phyloP scores from a whole-genome alignment of 1,140 invertebrate genomes.

The Atta cephalotes region DNA sequence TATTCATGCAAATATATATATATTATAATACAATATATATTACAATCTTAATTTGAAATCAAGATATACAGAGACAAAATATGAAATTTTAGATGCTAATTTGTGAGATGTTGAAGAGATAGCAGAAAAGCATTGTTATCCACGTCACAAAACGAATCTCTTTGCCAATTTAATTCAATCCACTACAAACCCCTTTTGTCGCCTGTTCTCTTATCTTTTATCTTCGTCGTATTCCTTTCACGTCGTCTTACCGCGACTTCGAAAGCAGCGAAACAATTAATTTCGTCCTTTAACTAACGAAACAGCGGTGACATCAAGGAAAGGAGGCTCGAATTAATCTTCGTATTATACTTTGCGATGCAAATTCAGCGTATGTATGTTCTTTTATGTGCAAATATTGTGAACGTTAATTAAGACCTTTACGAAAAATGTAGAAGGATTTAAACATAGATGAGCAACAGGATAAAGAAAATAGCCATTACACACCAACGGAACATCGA shows the following conservation, averaged over 20 bases:
- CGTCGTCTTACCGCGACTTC: neutral
- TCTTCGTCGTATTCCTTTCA: slow-evolving; percentile 30
- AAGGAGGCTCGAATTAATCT: slow-evolving; percentile 50
- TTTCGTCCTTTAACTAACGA: slow-evolving; percentile 6
- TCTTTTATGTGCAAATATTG: slow-evolving; percentile 35
- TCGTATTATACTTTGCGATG: slow-evolving; percentile 53
- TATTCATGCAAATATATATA: neutral
- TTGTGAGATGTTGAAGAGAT: neutral
- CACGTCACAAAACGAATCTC: neutral
- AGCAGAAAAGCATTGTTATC: slow-evolving; percentile 3
- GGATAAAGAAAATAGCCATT: neutral
- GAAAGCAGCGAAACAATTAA: slow-evolving; percentile 55
- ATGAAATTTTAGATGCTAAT: neutral
- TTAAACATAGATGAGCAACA: slow-evolving; percentile 24
- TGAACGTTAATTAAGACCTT: slow-evolving; percentile 13
- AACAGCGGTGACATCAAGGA: slow-evolving; percentile 32
- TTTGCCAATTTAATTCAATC: slow-evolving; percentile 61
- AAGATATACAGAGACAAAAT: slow-evolving; percentile 18
- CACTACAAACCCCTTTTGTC: slow-evolving; percentile 8
- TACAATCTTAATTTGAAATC: slow-evolving; percentile 2
- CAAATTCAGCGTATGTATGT: slow-evolving; percentile 10
- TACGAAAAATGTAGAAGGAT: slow-evolving; percentile 22
- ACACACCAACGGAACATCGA: slow-evolving; percentile 42
- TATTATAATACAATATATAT: neutral
- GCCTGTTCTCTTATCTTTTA: neutral